Conservation (phyloP, 1,140 invertebrate species). For the Plectus sambesii region DNA sequence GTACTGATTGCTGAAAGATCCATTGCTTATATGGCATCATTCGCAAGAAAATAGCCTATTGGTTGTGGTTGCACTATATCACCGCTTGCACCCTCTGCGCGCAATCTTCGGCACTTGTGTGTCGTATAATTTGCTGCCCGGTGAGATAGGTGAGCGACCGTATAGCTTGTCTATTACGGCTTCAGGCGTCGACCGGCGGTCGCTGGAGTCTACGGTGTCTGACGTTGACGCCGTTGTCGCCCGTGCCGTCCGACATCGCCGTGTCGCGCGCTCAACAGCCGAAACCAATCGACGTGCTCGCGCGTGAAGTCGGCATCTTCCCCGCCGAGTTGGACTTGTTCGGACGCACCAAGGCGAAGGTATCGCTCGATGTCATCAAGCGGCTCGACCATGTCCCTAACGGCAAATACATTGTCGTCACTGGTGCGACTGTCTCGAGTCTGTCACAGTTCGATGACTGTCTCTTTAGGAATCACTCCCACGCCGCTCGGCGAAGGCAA, state of each 20-base stretch:
- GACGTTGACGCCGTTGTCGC: conserved; percentile 14
- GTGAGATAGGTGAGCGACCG: no score
- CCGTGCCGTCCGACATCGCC: conserved; percentile 39
- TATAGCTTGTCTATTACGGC: no score
- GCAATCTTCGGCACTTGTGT: no score
- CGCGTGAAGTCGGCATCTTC: conserved; percentile 67
- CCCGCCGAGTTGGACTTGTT: conserved; percentile 73
- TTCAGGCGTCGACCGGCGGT: no score
- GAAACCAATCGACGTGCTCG: conserved; percentile 32
- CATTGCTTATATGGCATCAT: no score
- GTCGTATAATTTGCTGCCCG: no score
- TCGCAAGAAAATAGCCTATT: no score
- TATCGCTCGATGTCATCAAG: conserved; percentile 69
- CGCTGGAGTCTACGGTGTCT: conserved; percentile 21
- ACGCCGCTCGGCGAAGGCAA: conserved; percentile 95
- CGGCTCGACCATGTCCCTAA: conserved; percentile 58
- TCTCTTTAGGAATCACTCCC: conserved; percentile 67
- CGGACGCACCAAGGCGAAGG: conserved; percentile 87
- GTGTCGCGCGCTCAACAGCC: conserved; percentile 38
- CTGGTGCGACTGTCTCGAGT: conserved; percentile 55
- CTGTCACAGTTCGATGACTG: conserved; percentile 11
- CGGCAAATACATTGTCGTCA: conserved; percentile 89
- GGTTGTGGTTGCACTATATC: no score
- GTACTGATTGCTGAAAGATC: no score
- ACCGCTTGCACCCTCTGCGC: no score